Conservation (phyloP, 1,140 invertebrate genomes). For the Zophobas atratus region DNA sequence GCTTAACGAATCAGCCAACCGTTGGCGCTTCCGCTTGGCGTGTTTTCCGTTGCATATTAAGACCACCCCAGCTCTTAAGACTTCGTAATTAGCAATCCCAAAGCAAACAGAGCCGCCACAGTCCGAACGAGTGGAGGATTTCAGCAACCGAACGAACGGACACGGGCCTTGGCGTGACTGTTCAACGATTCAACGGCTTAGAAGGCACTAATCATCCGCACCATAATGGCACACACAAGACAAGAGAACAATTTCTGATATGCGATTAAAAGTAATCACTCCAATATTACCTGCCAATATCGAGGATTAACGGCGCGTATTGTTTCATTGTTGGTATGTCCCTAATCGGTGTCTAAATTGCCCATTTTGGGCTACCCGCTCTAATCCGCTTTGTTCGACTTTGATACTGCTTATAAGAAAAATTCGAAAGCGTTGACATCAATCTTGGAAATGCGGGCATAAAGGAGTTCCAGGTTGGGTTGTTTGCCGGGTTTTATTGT, state of each 20-base stretch:
- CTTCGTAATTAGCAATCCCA: slow-evolving; percentile 62
- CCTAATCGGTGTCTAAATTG: slow-evolving; percentile 30
- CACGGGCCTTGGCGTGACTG: slow-evolving; percentile 45
- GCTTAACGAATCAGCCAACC: slow-evolving; percentile 61
- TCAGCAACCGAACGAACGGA: slow-evolving; percentile 41
- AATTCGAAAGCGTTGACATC: slow-evolving; percentile 1
- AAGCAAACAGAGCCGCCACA: slow-evolving; percentile 59
- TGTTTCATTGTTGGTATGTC: slow-evolving; percentile 55
- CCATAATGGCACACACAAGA: slow-evolving; percentile 6
- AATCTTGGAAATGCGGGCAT: slow-evolving; percentile 4
- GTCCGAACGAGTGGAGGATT: slow-evolving; percentile 49
- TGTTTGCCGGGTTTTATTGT: slow-evolving; percentile 26
- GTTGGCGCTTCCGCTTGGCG: slow-evolving; percentile 57
- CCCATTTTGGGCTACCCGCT: slow-evolving; percentile 7
- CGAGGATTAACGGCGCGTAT: slow-evolving; percentile 60
- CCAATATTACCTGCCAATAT: slow-evolving; percentile 63
- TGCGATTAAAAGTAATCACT: slow-evolving; percentile 60
- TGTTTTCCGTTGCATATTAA: slow-evolving; percentile 60
- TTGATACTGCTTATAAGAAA: slow-evolving; percentile 9
- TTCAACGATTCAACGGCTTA: slow-evolving; percentile 43
- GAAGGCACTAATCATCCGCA: slow-evolving; percentile 22
- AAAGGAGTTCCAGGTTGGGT: background rate
- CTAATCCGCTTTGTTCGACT: background rate
- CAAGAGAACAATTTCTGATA: slow-evolving; percentile 59
- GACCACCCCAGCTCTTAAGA: slow-evolving; percentile 61